Conservation (phyloP, 2,797 vertebrate species). For the Gadopsis bispinosus region DNA sequence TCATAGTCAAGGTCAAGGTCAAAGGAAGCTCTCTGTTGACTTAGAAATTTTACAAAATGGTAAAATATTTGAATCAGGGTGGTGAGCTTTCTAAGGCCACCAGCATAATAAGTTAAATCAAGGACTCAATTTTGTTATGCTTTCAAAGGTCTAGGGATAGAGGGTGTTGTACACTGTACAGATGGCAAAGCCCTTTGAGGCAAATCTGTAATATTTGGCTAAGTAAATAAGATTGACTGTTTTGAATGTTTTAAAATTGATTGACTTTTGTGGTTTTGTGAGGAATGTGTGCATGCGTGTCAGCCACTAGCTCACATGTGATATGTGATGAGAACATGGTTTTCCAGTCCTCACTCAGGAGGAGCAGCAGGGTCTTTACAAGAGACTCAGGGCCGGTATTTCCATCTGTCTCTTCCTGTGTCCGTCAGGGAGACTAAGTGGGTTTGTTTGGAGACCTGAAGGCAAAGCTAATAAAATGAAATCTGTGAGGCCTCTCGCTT, state of each 20-base stretch:
- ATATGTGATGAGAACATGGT: slow-evolving; percentile 30
- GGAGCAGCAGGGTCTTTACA: slow-evolving; percentile 28
- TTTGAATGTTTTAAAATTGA: too few relatives aligned
- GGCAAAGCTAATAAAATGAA: slow-evolving; percentile 61
- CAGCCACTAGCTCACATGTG: slow-evolving; percentile 12
- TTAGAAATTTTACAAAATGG: slow-evolving; percentile 24
- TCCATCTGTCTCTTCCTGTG: slow-evolving; percentile 51
- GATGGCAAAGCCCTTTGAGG: too few relatives aligned
- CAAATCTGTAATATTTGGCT: too few relatives aligned
- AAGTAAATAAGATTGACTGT: too few relatives aligned
- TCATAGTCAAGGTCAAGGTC: slow-evolving; percentile 37
- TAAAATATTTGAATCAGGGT: slow-evolving; percentile 4
- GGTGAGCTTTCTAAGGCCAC: slow-evolving; percentile 9
- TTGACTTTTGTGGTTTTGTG: slow-evolving; percentile 12
- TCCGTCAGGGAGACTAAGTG: slow-evolving; percentile 61
- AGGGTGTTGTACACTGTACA: too few relatives aligned
- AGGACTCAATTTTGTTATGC: slow-evolving; percentile 1
- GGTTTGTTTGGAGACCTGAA: slow-evolving; percentile 65
- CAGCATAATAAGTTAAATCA: slow-evolving; percentile 11
- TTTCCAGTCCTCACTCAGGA: slow-evolving; percentile 36
- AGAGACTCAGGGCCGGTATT: slow-evolving; percentile 45
- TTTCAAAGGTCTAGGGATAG: not conserved
- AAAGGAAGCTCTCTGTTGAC: slow-evolving; percentile 32
- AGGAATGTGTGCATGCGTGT: slow-evolving; percentile 13
- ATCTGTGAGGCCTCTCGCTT: slow-evolving; percentile 48